phyloP scores from a whole-genome alignment of 2,113 vertebrate species.

The Macroglossus sobrinus region DNA sequence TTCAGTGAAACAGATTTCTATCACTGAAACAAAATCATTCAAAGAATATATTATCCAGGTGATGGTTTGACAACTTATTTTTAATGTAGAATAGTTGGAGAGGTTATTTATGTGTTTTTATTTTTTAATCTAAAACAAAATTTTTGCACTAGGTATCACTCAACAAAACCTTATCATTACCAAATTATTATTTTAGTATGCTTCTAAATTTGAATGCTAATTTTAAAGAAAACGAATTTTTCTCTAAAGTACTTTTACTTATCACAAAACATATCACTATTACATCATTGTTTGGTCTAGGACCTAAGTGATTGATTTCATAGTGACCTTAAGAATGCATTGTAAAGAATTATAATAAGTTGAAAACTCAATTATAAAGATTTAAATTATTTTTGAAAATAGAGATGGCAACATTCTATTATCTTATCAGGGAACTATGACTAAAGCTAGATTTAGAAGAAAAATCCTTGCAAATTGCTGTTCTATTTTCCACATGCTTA shows the following conservation, averaged over 20 bases:
- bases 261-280: conserved; percentile 35
- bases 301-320: conserved; percentile 36
- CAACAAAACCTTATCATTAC: background rate
- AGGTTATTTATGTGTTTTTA: background rate
- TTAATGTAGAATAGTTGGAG: background rate
- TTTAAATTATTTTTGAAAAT: conserved; percentile 45
- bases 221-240: conserved; percentile 38
- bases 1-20: background rate
- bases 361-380: conserved; percentile 32
- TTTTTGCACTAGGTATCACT: background rate
- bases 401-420: conserved; percentile 38
- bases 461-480: background rate
- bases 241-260: background rate
- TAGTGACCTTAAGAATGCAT: conserved; percentile 1
- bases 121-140: conserved; percentile 34
- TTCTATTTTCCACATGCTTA: background rate
- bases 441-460: conserved; percentile 1
- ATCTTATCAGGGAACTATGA: conserved; percentile 19
- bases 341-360: background rate
- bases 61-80: background rate
- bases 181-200: conserved; percentile 25
- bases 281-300: conserved; percentile 52
- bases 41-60: background rate
- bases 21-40: conserved; percentile 4
- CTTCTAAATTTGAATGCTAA: conserved; percentile 34